Evolutionary conservation across 2,888 invertebrate species (phyloP).

Genomic region (Escarpia spicata): DNA sequence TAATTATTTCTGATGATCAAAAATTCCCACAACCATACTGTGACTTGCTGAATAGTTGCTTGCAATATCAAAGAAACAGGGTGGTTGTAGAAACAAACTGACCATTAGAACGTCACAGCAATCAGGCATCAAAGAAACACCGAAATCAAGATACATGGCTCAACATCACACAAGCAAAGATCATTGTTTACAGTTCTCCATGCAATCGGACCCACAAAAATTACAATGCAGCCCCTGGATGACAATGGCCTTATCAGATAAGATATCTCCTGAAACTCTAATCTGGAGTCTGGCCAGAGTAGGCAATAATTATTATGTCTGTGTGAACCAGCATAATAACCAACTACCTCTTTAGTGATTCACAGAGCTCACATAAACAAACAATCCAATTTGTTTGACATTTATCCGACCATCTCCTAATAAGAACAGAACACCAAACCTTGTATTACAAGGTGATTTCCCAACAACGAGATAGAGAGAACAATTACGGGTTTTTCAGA

Average conservation of each 20-base stretch:
- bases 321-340: not conserved
- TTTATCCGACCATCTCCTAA: not conserved
- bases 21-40: not conserved
- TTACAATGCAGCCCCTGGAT: not conserved
- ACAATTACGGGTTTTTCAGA: not conserved
- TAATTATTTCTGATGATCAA: not conserved
- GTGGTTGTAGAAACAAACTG: not conserved
- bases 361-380: not conserved
- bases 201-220: not conserved
- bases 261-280: not conserved
- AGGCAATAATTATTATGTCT: not conserved
- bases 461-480: not conserved
- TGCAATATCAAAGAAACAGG: not conserved
- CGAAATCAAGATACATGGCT: not conserved
- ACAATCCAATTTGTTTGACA: slow-evolving; percentile 12
- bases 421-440: not conserved
- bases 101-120: not conserved
- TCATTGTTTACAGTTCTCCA: not conserved
- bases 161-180: not conserved
- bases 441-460: not conserved
- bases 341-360: not conserved
- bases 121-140: not conserved
- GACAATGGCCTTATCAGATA: not conserved
- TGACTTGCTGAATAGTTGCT: not conserved
- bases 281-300: not conserved